Conservation (phyloP, 2,888 invertebrate genomes). For the Crossocerus cetratus region DNA sequence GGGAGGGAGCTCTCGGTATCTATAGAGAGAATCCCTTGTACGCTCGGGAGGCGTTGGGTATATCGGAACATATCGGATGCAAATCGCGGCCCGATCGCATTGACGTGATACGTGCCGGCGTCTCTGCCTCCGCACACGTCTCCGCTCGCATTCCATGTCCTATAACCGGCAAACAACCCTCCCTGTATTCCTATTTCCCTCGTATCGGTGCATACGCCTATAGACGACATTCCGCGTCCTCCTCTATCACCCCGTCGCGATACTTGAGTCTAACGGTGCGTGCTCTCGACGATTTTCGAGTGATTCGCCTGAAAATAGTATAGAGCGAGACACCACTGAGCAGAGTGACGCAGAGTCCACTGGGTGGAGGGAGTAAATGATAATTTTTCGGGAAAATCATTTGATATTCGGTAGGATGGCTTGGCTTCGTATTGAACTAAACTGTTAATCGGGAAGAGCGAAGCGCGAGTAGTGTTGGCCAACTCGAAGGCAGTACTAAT, state of each 20-base stretch:
- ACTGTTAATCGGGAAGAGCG: too few species aligned
- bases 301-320: too few species aligned
- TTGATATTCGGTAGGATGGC: too few species aligned
- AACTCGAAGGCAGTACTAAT: too few species aligned
- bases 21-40: conserved; percentile 19
- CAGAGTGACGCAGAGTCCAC: too few species aligned
- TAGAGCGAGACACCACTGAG: too few species aligned
- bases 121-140: conserved; percentile 36
- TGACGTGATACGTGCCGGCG: conserved; percentile 58
- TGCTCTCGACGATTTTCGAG: too few species aligned
- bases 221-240: not conserved
- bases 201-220: not conserved
- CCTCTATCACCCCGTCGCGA: not conserved
- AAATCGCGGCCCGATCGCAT: conserved; percentile 60
- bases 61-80: conserved; percentile 60
- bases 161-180: conserved; percentile 34
- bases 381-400: too few species aligned
- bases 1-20: not conserved
- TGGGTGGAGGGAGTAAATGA: too few species aligned
- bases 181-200: conserved; percentile 22
- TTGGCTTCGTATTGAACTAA: too few species aligned
- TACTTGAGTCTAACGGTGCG: too few species aligned
- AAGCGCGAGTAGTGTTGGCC: too few species aligned
- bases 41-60: conserved; percentile 34
- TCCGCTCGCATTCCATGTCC: conserved; percentile 43